A percentile compares a stretch with the other conserved stretches of the same genome.
phyloP scores from a whole-genome alignment of 2,797 vertebrate species.

The Sebastes dallii region DNA sequence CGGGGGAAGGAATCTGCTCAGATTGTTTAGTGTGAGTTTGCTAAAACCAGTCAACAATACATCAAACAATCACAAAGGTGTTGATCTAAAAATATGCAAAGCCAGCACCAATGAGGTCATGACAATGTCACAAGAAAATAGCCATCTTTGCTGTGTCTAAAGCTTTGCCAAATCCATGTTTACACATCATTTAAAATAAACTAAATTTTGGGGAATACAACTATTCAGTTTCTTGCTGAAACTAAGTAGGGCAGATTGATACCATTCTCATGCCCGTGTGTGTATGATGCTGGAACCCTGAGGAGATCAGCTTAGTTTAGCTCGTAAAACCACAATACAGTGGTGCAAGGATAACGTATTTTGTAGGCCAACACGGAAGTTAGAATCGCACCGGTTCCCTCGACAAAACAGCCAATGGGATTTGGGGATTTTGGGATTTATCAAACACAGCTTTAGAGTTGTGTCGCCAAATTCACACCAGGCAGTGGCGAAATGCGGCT shows the following conservation, averaged over 20 bases:
- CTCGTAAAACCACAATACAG: background rate
- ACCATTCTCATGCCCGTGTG: too few species aligned
- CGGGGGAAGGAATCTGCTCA: background rate
- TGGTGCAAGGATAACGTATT: background rate
- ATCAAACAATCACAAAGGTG: background rate
- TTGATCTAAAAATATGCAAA: background rate
- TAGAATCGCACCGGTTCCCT: too few species aligned
- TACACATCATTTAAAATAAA: background rate
- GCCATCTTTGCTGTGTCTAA: background rate
- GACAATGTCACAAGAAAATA: background rate
- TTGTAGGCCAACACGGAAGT: too few species aligned
- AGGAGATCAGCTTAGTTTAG: background rate
- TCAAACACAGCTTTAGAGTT: too few species aligned
- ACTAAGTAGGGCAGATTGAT: background rate
- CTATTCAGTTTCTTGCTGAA: background rate
- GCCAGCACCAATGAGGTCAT: background rate
- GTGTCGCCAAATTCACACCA: too few species aligned
- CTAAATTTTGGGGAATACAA: background rate
- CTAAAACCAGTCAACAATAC: background rate
- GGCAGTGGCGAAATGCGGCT: accelerated
- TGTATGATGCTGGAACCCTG: background rate
- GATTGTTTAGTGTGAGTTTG: background rate
- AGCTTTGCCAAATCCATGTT: background rate
- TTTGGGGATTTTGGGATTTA: too few species aligned
- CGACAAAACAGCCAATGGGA: too few species aligned